A percentile compares a stretch with the other conserved stretches of the same genome.
Conservation (phyloP, 1,140 invertebrate species). For the Ephestia elutella region DNA sequence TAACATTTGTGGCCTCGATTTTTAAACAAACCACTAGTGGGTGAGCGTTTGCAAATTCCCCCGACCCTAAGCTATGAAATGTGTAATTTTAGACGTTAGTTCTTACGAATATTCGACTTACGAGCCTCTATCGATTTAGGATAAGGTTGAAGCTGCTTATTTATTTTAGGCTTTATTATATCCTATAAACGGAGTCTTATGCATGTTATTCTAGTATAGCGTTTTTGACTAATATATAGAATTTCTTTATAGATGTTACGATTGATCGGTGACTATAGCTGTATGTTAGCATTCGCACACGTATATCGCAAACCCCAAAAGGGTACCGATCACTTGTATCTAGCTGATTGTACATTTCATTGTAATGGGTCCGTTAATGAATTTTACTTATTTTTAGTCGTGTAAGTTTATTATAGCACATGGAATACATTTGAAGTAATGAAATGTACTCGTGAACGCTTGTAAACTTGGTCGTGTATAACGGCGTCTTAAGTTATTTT, state of each 20-base stretch:
- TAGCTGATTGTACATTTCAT: conserved; percentile 65
- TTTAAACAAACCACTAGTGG: conserved; percentile 39
- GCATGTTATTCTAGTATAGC: conserved; percentile 32
- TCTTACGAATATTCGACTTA: conserved; percentile 21
- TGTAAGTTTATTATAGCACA: conserved; percentile 1
- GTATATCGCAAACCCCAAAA: conserved; percentile 13
- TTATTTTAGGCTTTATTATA: conserved; percentile 37
- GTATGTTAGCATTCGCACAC: conserved; percentile 11
- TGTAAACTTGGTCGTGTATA: background rate
- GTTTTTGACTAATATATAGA: conserved; percentile 27
- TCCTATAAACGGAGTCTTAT: conserved; percentile 24
- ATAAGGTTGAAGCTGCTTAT: conserved; percentile 44
- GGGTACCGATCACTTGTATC: conserved; percentile 43
- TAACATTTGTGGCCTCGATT: conserved; percentile 57
- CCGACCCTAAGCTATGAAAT: conserved; percentile 67
- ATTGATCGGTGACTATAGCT: conserved; percentile 43
- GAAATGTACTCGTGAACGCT: conserved; percentile 10
- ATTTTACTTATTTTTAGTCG: conserved; percentile 10
- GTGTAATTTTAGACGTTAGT: conserved; percentile 55
- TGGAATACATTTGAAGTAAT: conserved; percentile 4
- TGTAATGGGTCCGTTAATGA: conserved; percentile 51
- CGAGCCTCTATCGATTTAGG: conserved; percentile 33
- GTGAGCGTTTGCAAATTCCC: conserved; percentile 36
- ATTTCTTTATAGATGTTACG: conserved; percentile 35
- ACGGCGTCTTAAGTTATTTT: conserved; percentile 10